phyloP scores from a whole-genome alignment of 2,113 vertebrate species.

The Zeus faber region DNA sequence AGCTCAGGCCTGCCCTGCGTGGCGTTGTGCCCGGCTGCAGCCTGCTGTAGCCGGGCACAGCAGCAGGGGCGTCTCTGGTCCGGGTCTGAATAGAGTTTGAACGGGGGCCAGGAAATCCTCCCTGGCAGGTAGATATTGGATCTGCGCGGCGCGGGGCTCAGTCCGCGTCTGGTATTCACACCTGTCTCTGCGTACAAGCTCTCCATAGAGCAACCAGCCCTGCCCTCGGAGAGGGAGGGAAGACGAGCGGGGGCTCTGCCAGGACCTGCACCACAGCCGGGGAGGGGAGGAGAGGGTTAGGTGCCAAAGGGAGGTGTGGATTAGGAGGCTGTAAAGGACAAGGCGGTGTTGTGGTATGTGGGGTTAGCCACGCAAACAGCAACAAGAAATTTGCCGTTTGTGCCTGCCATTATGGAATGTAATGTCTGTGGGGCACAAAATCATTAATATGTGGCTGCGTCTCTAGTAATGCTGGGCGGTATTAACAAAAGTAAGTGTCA shows the following conservation, averaged over 20 bases:
- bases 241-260: conserved; percentile 53
- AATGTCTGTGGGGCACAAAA: too few relatives aligned
- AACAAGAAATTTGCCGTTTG: too few relatives aligned
- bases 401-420: too few relatives aligned
- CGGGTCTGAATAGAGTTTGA: conserved; percentile 29
- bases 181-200: conserved; percentile 64
- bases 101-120: conserved; percentile 29
- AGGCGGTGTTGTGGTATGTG: conserved; percentile 48
- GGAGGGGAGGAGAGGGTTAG: conserved; percentile 27
- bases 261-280: conserved; percentile 63
- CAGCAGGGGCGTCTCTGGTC: conserved; percentile 17
- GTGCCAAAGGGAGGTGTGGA: conserved; percentile 49
- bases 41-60: conserved; percentile 10
- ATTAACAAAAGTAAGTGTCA: too few relatives aligned
- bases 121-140: conserved; percentile 56
- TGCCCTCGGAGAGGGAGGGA: conserved; percentile 31
- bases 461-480: too few relatives aligned
- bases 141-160: conserved; percentile 37
- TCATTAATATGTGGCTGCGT: too few relatives aligned
- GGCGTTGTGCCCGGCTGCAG: conserved; percentile 22
- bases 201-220: conserved; percentile 30
- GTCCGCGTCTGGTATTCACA: conserved; percentile 74
- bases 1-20: conserved; percentile 41
- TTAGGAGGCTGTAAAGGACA: conserved; percentile 60
- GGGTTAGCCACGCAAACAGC: conserved; percentile 29